Percentiles rank a stretch among this genome's conserved stretches.
phyloP scores from a whole-genome alignment of 2,888 invertebrate genomes.

The Tromatobia lineatoria region DNA sequence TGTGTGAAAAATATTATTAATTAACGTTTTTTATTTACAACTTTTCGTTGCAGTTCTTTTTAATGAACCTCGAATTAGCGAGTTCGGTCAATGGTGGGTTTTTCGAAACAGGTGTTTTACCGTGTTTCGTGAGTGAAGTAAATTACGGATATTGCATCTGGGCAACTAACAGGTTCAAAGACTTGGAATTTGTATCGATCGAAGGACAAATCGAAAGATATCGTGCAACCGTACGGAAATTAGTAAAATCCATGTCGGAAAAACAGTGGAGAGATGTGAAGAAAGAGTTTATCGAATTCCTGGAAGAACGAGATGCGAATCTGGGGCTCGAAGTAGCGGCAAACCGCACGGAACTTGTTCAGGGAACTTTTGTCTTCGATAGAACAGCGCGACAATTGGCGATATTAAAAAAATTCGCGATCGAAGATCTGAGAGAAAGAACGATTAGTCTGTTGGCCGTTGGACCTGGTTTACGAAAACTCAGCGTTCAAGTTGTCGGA shows the following conservation, averaged over 20 bases:
- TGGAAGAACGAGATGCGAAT: conserved; percentile 88
- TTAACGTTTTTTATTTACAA: not conserved
- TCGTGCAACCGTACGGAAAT: conserved; percentile 88
- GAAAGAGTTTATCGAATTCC: conserved; percentile 90
- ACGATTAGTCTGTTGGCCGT: conserved; percentile 71
- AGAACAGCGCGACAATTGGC: conserved; percentile 89
- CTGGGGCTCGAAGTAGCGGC: conserved; percentile 91
- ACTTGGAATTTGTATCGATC: conserved; percentile 87
- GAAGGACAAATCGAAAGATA: conserved; percentile 91
- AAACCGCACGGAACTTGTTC: conserved; percentile 93
- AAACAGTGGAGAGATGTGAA: conserved; percentile 88
- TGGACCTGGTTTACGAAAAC: conserved; percentile 76
- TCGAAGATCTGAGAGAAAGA: conserved; percentile 77
- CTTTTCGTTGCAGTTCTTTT: not conserved
- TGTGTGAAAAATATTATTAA: no score
- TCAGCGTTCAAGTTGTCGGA: conserved; percentile 81
- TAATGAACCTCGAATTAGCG: not conserved
- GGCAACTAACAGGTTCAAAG: conserved; percentile 91
- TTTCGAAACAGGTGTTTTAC: conserved; percentile 86
- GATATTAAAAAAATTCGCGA: conserved; percentile 86
- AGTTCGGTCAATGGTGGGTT: conserved; percentile 88
- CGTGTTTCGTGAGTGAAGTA: conserved; percentile 90
- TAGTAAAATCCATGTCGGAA: conserved; percentile 87
- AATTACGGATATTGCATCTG: conserved; percentile 91
- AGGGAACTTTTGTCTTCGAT: conserved; percentile 92